These are phyloP conservation scores for Daphoenositta chrysoptera DNA, from an alignment of 2,113 vertebrate genomes.

Conservation along the genomic window DNA sequence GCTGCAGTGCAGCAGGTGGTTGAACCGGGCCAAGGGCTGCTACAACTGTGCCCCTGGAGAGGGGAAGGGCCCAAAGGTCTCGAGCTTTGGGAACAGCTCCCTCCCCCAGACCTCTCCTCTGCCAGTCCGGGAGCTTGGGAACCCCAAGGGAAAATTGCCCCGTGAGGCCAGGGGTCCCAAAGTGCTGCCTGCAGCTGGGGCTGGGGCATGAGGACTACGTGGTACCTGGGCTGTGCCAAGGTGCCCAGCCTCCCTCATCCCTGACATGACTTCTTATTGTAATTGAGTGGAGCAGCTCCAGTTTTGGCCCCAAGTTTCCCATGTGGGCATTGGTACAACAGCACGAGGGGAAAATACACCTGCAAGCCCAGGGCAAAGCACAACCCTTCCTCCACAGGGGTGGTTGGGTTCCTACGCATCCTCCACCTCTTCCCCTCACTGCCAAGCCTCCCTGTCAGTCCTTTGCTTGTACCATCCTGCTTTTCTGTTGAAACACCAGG, in stretches of 20 bases:
- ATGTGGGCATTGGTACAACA: accelerated
- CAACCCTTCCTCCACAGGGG: accelerated
- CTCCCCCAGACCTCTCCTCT: neutral
- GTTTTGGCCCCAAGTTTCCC: neutral
- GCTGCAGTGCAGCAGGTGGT: neutral
- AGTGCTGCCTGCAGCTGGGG: neutral
- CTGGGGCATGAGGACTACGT: accelerated
- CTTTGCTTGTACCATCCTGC: neutral
- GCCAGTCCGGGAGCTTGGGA: neutral
- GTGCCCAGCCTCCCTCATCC: neutral
- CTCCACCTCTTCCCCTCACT: neutral
- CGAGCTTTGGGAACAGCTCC: neutral
- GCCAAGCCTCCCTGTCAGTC: neutral
- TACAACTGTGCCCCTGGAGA: neutral
- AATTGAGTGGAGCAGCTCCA: accelerated
- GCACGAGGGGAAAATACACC: neutral
- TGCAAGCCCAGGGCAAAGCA: neutral
- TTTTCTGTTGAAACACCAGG: neutral
- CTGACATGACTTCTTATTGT: neutral
- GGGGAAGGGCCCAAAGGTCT: neutral
- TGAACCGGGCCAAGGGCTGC: accelerated
- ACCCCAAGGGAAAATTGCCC: accelerated
- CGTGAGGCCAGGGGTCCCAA: accelerated
- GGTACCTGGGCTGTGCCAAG: neutral
- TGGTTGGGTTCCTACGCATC: accelerated